Evolutionary conservation across 2,888 invertebrate species (phyloP).

Genomic region (Papilio gigon): DNA sequence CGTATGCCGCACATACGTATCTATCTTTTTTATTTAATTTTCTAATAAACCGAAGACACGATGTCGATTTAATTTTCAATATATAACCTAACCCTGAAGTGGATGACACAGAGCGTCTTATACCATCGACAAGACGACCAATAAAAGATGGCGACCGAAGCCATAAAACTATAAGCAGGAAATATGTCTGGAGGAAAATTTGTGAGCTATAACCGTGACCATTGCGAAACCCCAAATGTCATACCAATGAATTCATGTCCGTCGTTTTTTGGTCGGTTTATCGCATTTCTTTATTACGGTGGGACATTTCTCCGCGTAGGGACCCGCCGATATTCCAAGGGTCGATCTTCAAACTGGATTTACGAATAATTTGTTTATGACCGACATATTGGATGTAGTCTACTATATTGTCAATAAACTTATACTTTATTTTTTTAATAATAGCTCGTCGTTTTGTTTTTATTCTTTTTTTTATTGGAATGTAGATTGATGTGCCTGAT

Average conservation of each 20-base stretch:
- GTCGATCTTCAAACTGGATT: slow-evolving; percentile 60
- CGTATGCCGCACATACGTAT: too few species aligned
- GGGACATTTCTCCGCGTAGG: slow-evolving; percentile 63
- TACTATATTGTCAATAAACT: slow-evolving; percentile 55
- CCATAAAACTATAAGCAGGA: slow-evolving; percentile 80
- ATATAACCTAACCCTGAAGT: slow-evolving; percentile 47
- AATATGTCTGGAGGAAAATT: slow-evolving; percentile 65
- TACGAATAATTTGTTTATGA: slow-evolving; percentile 78
- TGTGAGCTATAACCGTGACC: slow-evolving; percentile 71
- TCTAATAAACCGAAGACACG: not conserved
- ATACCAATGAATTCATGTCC: slow-evolving; percentile 82
- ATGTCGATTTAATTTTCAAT: slow-evolving; percentile 25
- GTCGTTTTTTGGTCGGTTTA: slow-evolving; percentile 78
- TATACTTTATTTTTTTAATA: slow-evolving; percentile 51
- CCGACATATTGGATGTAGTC: slow-evolving; percentile 72
- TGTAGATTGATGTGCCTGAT: slow-evolving; percentile 39
- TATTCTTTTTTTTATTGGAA: slow-evolving; percentile 48
- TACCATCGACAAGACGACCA: slow-evolving; percentile 78
- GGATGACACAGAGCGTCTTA: slow-evolving; percentile 59
- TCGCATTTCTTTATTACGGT: slow-evolving; percentile 81
- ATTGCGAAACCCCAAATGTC: slow-evolving; percentile 78
- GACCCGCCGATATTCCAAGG: slow-evolving; percentile 55
- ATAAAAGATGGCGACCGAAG: slow-evolving; percentile 76
- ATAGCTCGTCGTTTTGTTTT: slow-evolving; percentile 54
- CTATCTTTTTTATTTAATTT: not conserved